Evolutionary conservation across 2,888 invertebrate species (phyloP).

Genomic region (Philereme transversata): DNA sequence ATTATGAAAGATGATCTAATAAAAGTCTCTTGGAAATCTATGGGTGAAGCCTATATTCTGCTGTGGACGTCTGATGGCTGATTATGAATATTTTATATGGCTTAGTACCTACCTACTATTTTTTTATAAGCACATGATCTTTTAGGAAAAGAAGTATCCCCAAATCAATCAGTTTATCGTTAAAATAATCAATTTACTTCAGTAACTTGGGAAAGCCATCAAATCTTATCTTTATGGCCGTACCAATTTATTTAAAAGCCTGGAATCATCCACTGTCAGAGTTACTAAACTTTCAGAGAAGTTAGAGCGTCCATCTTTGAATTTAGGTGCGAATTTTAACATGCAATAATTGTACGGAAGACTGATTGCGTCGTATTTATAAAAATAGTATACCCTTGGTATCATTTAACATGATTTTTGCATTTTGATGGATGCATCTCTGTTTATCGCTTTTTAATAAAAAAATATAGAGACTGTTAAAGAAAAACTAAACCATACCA

Average conservation of each 20-base stretch:
- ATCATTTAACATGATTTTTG: too few species aligned
- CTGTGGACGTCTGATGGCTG: too few species aligned
- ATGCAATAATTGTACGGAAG: slow-evolving; percentile 18
- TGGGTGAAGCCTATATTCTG: too few species aligned
- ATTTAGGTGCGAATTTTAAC: slow-evolving; percentile 23
- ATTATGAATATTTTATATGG: too few species aligned
- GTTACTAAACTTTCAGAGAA: slow-evolving; percentile 27
- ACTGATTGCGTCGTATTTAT: neutral
- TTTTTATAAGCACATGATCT: neutral
- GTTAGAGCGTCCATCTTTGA: slow-evolving; percentile 18
- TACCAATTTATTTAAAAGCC: slow-evolving; percentile 38
- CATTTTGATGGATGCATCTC: too few species aligned
- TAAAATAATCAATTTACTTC: slow-evolving; percentile 31
- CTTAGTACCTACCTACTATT: neutral
- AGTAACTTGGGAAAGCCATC: slow-evolving; percentile 27
- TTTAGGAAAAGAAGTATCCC: slow-evolving; percentile 11
- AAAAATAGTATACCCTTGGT: too few species aligned
- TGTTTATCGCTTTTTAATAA: too few species aligned
- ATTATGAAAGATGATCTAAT: too few species aligned
- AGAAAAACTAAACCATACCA: too few species aligned
- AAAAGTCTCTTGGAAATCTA: too few species aligned
- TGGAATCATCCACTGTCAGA: slow-evolving; percentile 35
- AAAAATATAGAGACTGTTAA: too few species aligned
- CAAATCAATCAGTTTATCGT: slow-evolving; percentile 23
- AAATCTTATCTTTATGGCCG: slow-evolving; percentile 33